A percentile compares a stretch with the other conserved stretches of the same genome.
These are phyloP conservation scores for Catostylus mosaicus DNA, from an alignment of 30 jellyfish, hydroid and myxozoan genomes.

Conservation along the genomic window DNA sequence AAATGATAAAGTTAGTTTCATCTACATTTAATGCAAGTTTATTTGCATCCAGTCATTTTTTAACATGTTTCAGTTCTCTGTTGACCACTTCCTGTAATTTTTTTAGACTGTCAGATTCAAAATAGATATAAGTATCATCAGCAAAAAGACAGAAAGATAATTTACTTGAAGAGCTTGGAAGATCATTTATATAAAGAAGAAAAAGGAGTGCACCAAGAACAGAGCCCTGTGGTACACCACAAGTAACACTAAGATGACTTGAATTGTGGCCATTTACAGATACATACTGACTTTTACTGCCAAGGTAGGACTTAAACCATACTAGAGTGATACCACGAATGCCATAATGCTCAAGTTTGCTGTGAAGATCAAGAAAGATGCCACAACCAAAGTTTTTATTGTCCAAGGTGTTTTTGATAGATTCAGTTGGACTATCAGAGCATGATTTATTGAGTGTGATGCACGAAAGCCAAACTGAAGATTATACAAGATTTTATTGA, in stretches of 20 bases:
- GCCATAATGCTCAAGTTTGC: constrained; percentile 13
- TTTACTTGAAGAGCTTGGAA: constrained; percentile 13
- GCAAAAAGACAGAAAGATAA: too few relatives aligned
- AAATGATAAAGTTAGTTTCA: neutral
- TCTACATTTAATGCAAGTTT: too few relatives aligned
- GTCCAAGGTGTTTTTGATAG: constrained; percentile 35
- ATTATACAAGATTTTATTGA: too few relatives aligned
- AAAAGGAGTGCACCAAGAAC: constrained; percentile 3
- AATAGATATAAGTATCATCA: too few relatives aligned
- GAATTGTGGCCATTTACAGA: too few relatives aligned
- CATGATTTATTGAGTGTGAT: constrained; percentile 21
- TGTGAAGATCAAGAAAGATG: too few relatives aligned
- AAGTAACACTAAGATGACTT: neutral
- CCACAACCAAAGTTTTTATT: constrained; percentile 6
- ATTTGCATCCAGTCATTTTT: too few relatives aligned
- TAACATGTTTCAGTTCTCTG: neutral
- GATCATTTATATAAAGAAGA: too few relatives aligned
- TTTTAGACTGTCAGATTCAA: too few relatives aligned
- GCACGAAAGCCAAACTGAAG: constrained; percentile 52
- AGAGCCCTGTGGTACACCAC: constrained; percentile 38
- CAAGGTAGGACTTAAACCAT: neutral
- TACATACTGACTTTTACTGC: too few relatives aligned
- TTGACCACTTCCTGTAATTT: too few relatives aligned
- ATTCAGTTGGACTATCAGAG: constrained; percentile 34
- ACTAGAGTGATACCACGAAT: neutral